Base-by-base conservation (phyloP, 2,797 vertebrate genomes). In the Remorina albescens region DNA sequence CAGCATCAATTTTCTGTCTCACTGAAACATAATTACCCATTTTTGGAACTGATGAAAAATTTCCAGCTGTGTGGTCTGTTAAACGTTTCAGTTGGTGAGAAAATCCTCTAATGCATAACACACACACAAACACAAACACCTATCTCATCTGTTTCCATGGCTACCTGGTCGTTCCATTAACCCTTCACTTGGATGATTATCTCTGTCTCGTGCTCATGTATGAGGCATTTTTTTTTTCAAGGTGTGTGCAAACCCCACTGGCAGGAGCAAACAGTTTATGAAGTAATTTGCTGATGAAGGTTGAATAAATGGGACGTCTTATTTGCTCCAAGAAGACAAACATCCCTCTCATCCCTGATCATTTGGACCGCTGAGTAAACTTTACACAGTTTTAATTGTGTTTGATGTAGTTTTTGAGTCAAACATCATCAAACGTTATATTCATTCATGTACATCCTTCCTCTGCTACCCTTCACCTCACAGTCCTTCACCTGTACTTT, bases 321-420 rank as follows among this genome's bases (percentile, higher is more conserved):
- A 16, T 72, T 75, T 76, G 59, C 53, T 71, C 67, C 3, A 11
- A 36, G 47, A 78, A 59, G 42, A 36, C 60, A 81, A 81, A 86
- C 53, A 74, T 67, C 32, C 44, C 46, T 64, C 23, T 2, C 23
- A 58, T n/a, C n/a, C n/a, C n/a, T n/a, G 66, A 67, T 81, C 61
- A 68, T 71, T 72, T 80, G 53, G 21, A 78, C 63, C 23, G 0
- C 68, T 36, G 1, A 83, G 71, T 56, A 53, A 84, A 77, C 67
- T 80, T 84, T 78, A 30, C 73, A 76, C 64, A 55, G 56, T 54
- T 50, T 76, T 87, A 78, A 85, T 80, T 83, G 56, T 90, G 85
- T 88, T 90, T 88, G 83, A 53, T 34, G 57, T 28, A 46, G 67
- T 65, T 55, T 69, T 53, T 12, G 26, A 74, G 51, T 57, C 49